Evolutionary conservation across 1,140 invertebrate species (phyloP).

Genomic region (Drosophila albomicans): DNA sequence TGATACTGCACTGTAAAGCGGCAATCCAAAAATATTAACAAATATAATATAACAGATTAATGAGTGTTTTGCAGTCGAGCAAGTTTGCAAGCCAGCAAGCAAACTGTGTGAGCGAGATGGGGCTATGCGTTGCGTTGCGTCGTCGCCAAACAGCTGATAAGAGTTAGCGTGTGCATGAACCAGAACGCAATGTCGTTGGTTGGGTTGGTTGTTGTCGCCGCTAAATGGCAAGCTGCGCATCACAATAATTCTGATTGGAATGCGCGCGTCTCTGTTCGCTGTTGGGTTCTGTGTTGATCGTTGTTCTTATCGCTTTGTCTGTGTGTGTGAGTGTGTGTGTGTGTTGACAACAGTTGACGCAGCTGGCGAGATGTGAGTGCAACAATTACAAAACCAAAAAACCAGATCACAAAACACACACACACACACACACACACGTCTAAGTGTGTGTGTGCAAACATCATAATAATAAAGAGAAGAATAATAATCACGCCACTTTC

Average conservation of each 20-base stretch:
- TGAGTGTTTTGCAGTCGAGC: not conserved
- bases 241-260: not conserved
- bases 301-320: constrained; percentile 5
- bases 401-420: no score
- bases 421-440: no score
- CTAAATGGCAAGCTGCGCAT: constrained; percentile 15
- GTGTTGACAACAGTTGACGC: not conserved
- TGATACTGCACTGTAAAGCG: no score
- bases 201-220: not conserved
- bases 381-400: constrained; percentile 45
- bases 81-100: not conserved
- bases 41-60: no score
- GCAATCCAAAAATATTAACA: no score
- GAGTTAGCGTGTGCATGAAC: not conserved
- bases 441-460: constrained; percentile 27
- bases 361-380: constrained; percentile 22
- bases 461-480: constrained; percentile 59
- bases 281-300: no score
- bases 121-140: not conserved
- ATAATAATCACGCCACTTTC: constrained; percentile 80
- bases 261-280: not conserved
- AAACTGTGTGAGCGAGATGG: not conserved
- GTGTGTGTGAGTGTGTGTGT: not conserved
- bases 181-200: not conserved
- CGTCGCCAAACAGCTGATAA: constrained; percentile 2